Base-by-base conservation (phyloP, 2,797 vertebrate species). In the Chiloscyllium punctatum region DNA sequence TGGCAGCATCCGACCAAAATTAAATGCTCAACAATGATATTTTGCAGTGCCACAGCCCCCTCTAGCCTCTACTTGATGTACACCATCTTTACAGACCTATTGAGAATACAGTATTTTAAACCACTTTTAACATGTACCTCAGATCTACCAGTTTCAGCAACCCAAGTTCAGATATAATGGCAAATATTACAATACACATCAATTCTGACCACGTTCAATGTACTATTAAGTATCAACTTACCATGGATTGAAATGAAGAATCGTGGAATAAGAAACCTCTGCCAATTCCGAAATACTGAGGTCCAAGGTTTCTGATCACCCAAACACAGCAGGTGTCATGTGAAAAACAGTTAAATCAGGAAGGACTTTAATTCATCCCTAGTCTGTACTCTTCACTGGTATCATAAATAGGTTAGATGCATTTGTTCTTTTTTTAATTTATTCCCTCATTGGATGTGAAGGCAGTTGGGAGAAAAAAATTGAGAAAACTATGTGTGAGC, bases 1-100 rank as follows among this genome's bases (percentile, higher is more conserved):
- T 95, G 94, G 94, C 94, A 77, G 94, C 48, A 95, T 53, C 69
- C 53, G 33, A 53, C 13, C 42, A 95, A 57, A 74, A 33, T n/a
- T 69, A 74, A 51, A 33, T 42, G 15, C 3, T 25, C 37, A 8
- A 51, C 51, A 7, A 37, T 69, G n/a, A 95, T 21, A 13, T 7
- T 42, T 92, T 74, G 30, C 71, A 21, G 48, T n/a, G 69, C 71
- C 74, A 95, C 42, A 95, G 71, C 94, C 48, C 71, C 94, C 94
- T n/a, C 48, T 95, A 94, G 15, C 66, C 21, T 72, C 42, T 72
- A 53, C 42, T 72, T 27, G 57, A 16, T 57, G 16, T 62, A 90
- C 87, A 48, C 48, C 42, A 84, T 21, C 30, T 21, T 21, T n/a
- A 33, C 23, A 68, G n/a, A 2, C n/a, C 2, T 37, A 68, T 16